These are phyloP conservation scores for Paramormyrops kingsleyae DNA, from an alignment of 2,113 vertebrate genomes.

Conservation along the genomic window DNA sequence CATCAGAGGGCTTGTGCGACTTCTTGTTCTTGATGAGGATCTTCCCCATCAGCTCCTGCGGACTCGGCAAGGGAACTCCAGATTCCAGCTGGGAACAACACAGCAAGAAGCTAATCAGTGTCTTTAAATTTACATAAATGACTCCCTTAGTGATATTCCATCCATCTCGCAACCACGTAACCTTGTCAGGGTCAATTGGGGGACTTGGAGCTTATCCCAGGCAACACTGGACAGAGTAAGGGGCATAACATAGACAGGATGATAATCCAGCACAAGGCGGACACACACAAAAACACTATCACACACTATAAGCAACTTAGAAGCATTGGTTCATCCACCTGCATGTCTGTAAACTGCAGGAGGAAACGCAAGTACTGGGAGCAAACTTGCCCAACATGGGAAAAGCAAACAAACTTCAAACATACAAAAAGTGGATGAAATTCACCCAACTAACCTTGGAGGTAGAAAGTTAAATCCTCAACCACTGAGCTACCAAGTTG, in stretches of 20 bases:
- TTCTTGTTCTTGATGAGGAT: constrained; percentile 99
- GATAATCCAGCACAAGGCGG: background rate
- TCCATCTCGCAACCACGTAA: background rate
- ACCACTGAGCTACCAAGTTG: background rate
- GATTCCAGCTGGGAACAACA: constrained; percentile 72
- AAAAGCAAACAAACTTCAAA: background rate
- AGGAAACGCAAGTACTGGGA: background rate
- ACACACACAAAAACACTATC: background rate
- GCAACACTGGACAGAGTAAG: background rate
- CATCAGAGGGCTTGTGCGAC: constrained; percentile 84
- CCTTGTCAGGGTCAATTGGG: background rate
- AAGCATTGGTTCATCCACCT: background rate
- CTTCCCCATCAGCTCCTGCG: constrained; percentile 92
- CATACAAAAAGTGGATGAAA: background rate
- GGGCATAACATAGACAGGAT: background rate
- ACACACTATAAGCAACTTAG: background rate
- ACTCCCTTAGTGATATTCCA: background rate
- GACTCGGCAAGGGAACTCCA: constrained; percentile 85
- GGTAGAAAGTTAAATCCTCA: background rate
- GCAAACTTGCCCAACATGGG: background rate
- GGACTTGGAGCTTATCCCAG: background rate
- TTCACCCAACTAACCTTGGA: background rate
- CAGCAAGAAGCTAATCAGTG: background rate
- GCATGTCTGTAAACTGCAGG: background rate
- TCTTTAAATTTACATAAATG: background rate